Base-by-base conservation (phyloP, 2,113 vertebrate species). In the Leptosomus discolor region DNA sequence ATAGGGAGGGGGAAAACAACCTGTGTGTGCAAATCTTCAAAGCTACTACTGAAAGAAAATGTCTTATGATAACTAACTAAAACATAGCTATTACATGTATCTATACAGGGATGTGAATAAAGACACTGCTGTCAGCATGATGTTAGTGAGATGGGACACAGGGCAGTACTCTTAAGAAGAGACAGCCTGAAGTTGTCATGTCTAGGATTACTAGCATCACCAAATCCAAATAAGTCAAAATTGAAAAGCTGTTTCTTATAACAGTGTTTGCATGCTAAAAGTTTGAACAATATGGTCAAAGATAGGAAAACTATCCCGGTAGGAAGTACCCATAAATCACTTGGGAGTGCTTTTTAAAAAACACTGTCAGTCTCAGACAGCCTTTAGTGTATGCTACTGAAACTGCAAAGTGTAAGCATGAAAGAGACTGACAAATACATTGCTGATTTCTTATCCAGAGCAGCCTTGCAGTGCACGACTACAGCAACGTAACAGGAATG, bases 371-470 rank as follows among this genome's bases (percentile, higher is more conserved):
- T 88, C 96, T 93, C 78, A 83, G 65, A 90, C 93, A 92, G 21
- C 79, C 79, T 93, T 92, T 57, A 70, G 75, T 74, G 75, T 83
- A 32, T 60, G 50, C 41, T 93, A 50, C 67, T 67, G 79, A 88
- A 92, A 77, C 82, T 45, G 63, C 41, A 39, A 85, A 83, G 75
- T 74, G 51, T 56, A 92, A 84, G 58, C 68, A 74, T 90, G 88
- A 95, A 95, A 95, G 82, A 92, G 75, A 88, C 85, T 96, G 96
- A 95, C 96, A 97, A 95, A 96, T 80, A 92, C 92, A 69, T 73
- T 79, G 69, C 74, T 90, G 94, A 93, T 95, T 88, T 94, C 85
- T 93, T 93, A 96, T 86, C 90, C 96, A 86, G 82, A 90, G 58
- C 51, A 90, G 46, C 90, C 78, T 94, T 95, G 88, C 88, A 93